phyloP scores from a whole-genome alignment of 2,888 invertebrate species.

The Tineola bisselliella region DNA sequence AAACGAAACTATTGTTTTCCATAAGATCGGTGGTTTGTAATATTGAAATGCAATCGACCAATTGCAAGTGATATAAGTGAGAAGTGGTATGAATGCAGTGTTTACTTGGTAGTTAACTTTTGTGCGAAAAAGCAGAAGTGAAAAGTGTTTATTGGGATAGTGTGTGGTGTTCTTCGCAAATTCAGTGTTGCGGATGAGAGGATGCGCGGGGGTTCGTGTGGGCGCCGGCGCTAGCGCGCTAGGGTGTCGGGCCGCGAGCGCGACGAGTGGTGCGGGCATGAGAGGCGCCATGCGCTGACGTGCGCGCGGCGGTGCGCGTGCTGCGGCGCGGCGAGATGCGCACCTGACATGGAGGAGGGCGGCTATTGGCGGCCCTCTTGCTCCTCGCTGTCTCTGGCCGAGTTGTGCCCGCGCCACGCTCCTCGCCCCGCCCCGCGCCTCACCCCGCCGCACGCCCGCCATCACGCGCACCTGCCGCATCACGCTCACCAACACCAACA shows the following conservation, averaged over 20 bases:
- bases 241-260: constrained; percentile 67
- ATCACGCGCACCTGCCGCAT: constrained; percentile 36
- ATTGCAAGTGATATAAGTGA: not conserved
- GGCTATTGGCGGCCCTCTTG: constrained; percentile 63
- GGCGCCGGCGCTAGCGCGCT: constrained; percentile 50
- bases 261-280: constrained; percentile 65
- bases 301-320: constrained; percentile 64
- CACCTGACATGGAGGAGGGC: constrained; percentile 61
- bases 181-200: constrained; percentile 32
- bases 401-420: constrained; percentile 58
- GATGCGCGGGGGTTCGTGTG: constrained; percentile 55
- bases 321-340: constrained; percentile 65
- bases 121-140: not conserved
- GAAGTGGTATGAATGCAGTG: constrained; percentile 1
- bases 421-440: constrained; percentile 37
- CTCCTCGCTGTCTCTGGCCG: constrained; percentile 60
- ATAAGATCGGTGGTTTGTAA: not conserved
- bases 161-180: constrained; percentile 19
- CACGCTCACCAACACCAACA: constrained; percentile 50
- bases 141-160: constrained; percentile 18
- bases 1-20: not conserved
- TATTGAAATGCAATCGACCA: not conserved
- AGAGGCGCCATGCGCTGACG: constrained; percentile 65
- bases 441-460: constrained; percentile 22
- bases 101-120: not conserved